These are phyloP conservation scores for Pelodytes ibericus DNA, from an alignment of 2,797 vertebrate species.

Conservation along the genomic window DNA sequence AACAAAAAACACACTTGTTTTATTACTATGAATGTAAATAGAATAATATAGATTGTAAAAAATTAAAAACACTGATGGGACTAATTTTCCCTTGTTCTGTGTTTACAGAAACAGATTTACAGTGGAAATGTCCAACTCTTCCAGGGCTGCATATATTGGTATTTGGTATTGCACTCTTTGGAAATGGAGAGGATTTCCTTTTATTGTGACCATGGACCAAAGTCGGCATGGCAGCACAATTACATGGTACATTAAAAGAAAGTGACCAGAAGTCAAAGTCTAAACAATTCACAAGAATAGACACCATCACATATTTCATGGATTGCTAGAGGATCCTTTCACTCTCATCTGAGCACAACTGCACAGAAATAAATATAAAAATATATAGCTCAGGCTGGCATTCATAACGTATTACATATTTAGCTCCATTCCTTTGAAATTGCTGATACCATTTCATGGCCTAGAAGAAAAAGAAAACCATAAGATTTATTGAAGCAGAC, in stretches of 20 bases:
- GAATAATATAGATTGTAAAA: too few species aligned
- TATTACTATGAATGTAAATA: too few species aligned
- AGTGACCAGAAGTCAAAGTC: neutral
- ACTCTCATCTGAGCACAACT: neutral
- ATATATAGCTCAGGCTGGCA: neutral
- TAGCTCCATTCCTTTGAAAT: neutral
- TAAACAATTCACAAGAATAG: neutral
- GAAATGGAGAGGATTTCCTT: neutral
- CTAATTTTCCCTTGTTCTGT: neutral
- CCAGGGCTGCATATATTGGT: too few species aligned
- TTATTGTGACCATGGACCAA: neutral
- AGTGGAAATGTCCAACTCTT: neutral
- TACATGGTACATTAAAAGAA: too few species aligned
- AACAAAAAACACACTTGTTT: neutral
- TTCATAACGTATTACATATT: neutral
- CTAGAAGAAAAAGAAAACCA: slow-evolving; percentile 23
- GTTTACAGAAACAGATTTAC: neutral
- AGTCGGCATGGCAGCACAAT: too few species aligned
- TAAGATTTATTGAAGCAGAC: too few species aligned
- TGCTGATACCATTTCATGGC: neutral
- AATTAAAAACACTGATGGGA: neutral
- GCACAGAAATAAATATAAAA: neutral
- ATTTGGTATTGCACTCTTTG: too few species aligned
- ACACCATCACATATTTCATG: too few species aligned
- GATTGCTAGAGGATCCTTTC: too few species aligned